phyloP scores from a whole-genome alignment of 1,140 invertebrate genomes.

The Rhopalosiphum maidis region DNA sequence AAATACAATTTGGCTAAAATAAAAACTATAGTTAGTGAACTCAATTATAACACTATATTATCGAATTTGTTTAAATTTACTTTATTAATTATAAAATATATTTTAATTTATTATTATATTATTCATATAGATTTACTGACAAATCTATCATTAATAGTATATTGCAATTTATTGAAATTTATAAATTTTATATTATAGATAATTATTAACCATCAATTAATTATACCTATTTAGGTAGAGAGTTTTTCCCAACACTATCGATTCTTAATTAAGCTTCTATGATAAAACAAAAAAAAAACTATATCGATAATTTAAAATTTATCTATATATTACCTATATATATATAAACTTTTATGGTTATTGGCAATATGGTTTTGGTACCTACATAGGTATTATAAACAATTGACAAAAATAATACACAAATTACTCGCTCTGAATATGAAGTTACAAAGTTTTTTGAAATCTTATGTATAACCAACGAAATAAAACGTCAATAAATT shows the following conservation, averaged over 20 bases:
- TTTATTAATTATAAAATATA: not conserved
- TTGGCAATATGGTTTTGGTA: not conserved
- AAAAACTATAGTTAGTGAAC: not conserved
- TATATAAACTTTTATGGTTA: not conserved
- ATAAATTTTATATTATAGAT: not conserved
- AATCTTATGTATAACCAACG: not conserved
- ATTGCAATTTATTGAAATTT: not conserved
- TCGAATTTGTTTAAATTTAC: not conserved
- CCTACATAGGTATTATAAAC: not conserved
- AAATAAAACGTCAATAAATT: not conserved
- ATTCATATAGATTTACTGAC: not conserved
- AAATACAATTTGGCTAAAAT: not conserved
- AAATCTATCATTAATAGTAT: not conserved
- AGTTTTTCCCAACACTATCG: not conserved
- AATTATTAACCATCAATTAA: not conserved
- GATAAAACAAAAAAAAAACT: not conserved
- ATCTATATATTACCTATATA: not conserved
- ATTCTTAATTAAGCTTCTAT: too few relatives aligned
- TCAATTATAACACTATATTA: too few relatives aligned
- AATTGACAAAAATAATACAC: not conserved
- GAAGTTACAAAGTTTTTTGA: not conserved
- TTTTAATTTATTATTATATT: not conserved
- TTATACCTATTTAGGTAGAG: not conserved
- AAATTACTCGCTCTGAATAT: not conserved
- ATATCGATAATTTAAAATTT: not conserved